Base-by-base conservation (phyloP, 2,113 vertebrate genomes). In the Macheiramphus alcinus region DNA sequence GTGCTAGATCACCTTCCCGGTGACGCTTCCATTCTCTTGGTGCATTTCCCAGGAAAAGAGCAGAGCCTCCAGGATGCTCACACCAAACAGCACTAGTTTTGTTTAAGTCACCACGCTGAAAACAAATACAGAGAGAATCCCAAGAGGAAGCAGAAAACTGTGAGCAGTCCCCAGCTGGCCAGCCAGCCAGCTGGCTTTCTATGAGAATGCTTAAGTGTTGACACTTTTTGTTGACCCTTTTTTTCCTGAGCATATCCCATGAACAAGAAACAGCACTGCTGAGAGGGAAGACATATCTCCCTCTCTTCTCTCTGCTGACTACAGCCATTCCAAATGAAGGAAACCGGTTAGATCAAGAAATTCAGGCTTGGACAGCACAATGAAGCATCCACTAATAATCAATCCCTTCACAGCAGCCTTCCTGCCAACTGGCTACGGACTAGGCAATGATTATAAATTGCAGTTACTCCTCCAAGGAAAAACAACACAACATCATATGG, bases 321-420 rank as follows among this genome's bases (percentile, higher is more conserved):
- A 25, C 80, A 90, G 87, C 66, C 91, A 83, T 90, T 96, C 87
- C 87, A 86, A 36, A 76, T 43, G 78, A 94, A 83, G 78, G 47
- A 73, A 94, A 96, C 94, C 10, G 7, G 96, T 94, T 90, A 68
- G 89, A 96, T 94, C 87, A 80, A 95, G 96, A 95, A 96, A 96
- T 76, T 72, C 84, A 80, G 84, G 71, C 94, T 91, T 91, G 93
- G 91, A 91, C 75, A 94, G 91, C 93, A 97, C 73, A 91, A 58
- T 43, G 89, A 95, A 86, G 53, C 74, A 95, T 63, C 93, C 72
- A 76, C 87, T 96, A 94, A 97, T 96, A 95, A 96, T 96, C 94
- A 96, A 93, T 94, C 74, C 78, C 84, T 93, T 90, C 95, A 52
- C 80, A 95, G 86, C 58, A 87, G 67, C 73, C 66, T 95, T 90